Evolutionary conservation across 2,888 invertebrate genomes (phyloP), one percentile per base, ranked within the genome.

Genomic region (Himalopsyche japonica): DNA sequence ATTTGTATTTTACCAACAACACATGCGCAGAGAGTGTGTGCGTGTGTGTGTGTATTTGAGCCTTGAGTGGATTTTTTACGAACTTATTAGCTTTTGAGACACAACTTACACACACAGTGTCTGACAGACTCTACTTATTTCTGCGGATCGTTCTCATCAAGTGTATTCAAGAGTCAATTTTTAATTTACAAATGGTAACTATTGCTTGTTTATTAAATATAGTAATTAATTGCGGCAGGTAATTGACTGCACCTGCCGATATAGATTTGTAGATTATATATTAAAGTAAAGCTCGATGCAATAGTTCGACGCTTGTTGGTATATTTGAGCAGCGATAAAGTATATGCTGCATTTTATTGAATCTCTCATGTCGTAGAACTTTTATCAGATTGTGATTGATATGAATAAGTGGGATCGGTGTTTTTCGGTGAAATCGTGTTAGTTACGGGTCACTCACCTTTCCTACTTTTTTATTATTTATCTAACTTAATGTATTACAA

Each of bases 371-470:
- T 82, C 20, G 77, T 76, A 57, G 43, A 49, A 57, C 64, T 37
- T 37, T 49, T 79, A 79, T 82, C 79, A 79, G 82, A 82, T 64
- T 12, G 64, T 64, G 82, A 79, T 82, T 64, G 82, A 82, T 82
- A 64, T 37, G 43, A 64, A 48, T 57, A 57, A 80, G 4, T 70
- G 70, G 76, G 70, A 80, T 32, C 24, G 80, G 80, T 34, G 64
- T 20, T 34, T 81, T 76, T 57, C 57, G 57, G 57, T 57, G 57
- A 57, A 57, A 57, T 57, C 57, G 57, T 57, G n/a, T 57, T 20
- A 57, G n/a, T 20, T 20, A 57, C 6, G 24, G 57, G 57, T 57
- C 57, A 57, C 20, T 6, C 57, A 20, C 57, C 57, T 57, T 57
- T 57, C 6, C 0, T 20, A 57, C 10, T 20, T 43, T 43, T 43